Conservation (phyloP, 2,797 vertebrate species). For the Epinephelus awoara region DNA sequence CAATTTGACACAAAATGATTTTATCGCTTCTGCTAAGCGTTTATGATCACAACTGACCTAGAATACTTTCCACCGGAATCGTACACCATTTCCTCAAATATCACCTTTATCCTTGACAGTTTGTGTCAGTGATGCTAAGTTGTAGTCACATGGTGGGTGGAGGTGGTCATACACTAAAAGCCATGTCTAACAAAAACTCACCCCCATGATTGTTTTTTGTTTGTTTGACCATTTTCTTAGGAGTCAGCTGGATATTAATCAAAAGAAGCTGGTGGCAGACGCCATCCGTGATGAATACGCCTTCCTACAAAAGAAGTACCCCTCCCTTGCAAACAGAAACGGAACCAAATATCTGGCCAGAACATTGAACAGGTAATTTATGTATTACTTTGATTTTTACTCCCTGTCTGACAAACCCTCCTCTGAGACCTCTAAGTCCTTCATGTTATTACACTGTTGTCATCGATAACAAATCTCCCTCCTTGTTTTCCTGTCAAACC, state of each 20-base stretch:
- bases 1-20: too few relatives aligned
- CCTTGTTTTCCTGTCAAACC: background rate
- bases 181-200: background rate
- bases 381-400: background rate
- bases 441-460: background rate
- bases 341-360: conserved; percentile 97
- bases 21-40: too few relatives aligned
- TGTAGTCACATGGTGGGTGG: too few relatives aligned
- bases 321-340: conserved; percentile 96
- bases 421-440: background rate
- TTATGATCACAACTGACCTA: too few relatives aligned
- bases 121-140: background rate
- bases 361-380: conserved; percentile 93
- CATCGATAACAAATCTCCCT: background rate
- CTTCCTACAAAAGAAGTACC: conserved; percentile 98
- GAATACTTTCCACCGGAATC: too few relatives aligned
- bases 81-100: background rate
- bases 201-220: background rate
- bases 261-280: conserved; percentile 94
- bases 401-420: background rate
- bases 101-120: background rate
- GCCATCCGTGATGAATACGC: conserved; percentile 95
- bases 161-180: too few relatives aligned
- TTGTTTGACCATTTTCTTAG: conserved; percentile 75
- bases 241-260: conserved; percentile 99